These are phyloP conservation scores for Geophilus truncorum DNA, from an alignment of 2,888 invertebrate genomes.

Conservation along the genomic window DNA sequence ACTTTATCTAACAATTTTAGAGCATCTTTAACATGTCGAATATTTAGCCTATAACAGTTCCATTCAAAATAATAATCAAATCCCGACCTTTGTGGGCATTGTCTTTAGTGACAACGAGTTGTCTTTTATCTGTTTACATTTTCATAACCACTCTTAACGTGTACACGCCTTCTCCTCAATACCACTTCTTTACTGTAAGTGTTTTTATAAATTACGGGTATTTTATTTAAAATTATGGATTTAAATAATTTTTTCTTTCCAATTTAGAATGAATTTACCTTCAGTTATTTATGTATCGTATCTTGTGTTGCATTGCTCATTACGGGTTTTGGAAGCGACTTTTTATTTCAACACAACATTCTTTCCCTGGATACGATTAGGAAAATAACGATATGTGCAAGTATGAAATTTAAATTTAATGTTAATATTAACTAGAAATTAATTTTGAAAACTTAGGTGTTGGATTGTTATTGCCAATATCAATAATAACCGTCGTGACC, in stretches of 20 bases:
- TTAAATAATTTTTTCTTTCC: not conserved
- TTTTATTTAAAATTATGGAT: too few relatives aligned
- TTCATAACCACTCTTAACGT: not conserved
- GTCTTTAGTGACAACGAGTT: not conserved
- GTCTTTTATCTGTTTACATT: not conserved
- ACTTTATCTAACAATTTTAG: too few relatives aligned
- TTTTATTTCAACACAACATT: not conserved
- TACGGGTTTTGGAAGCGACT: not conserved
- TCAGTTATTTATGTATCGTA: not conserved
- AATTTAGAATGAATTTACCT: not conserved
- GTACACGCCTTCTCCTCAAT: not conserved
- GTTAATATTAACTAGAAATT: not conserved
- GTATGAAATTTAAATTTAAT: not conserved
- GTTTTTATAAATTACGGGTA: too few relatives aligned
- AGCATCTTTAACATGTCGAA: too few relatives aligned
- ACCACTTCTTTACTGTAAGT: conserved; percentile 1
- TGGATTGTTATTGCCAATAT: not conserved
- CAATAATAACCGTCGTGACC: not conserved
- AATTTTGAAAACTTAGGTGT: not conserved
- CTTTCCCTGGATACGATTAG: not conserved
- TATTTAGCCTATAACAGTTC: not conserved
- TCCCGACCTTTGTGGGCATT: not conserved
- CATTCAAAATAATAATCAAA: not conserved
- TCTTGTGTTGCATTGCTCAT: not conserved
- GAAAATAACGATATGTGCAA: not conserved